Evolutionary conservation across 1,140 invertebrate species (phyloP).

Genomic region (Drosophila kepulauana): DNA sequence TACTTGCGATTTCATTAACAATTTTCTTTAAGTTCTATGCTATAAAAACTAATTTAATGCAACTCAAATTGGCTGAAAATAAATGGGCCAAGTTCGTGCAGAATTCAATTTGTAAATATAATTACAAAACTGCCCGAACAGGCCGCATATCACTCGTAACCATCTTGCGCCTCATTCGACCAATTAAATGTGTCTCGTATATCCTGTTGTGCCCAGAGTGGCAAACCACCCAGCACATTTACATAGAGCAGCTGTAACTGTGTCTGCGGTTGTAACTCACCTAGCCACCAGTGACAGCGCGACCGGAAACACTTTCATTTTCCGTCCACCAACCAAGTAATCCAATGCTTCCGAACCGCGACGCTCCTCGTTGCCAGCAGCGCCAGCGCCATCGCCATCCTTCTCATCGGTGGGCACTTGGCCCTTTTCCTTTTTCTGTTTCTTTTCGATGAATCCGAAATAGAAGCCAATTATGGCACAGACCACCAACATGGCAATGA

Average conservation of each 20-base stretch:
- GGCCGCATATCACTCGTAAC: not conserved
- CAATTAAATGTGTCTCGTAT: constrained; percentile 47
- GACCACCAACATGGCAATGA: constrained; percentile 89
- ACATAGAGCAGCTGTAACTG: constrained; percentile 42
- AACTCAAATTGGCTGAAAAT: not conserved
- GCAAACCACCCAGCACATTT: constrained; percentile 47
- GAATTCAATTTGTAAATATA: constrained; percentile 40
- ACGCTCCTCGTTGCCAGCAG: constrained; percentile 85
- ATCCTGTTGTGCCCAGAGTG: constrained; percentile 15
- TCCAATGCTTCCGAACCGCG: constrained; percentile 86
- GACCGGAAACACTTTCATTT: constrained; percentile 92
- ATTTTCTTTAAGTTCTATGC: not conserved
- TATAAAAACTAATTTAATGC: not conserved
- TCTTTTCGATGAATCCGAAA: constrained; percentile 90
- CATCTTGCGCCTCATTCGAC: constrained; percentile 17
- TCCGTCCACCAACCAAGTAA: constrained; percentile 93
- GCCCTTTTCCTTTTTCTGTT: constrained; percentile 65
- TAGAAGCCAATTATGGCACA: constrained; percentile 90
- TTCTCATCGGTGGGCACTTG: constrained; percentile 53
- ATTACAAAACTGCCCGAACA: constrained; percentile 27
- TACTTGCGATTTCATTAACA: not conserved
- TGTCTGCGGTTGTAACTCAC: constrained; percentile 84
- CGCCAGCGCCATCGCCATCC: constrained; percentile 56
- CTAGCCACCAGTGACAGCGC: constrained; percentile 93
- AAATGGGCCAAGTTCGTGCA: constrained; percentile 37